Base-by-base conservation (phyloP, 2,797 vertebrate genomes). In the Spea hammondii region DNA sequence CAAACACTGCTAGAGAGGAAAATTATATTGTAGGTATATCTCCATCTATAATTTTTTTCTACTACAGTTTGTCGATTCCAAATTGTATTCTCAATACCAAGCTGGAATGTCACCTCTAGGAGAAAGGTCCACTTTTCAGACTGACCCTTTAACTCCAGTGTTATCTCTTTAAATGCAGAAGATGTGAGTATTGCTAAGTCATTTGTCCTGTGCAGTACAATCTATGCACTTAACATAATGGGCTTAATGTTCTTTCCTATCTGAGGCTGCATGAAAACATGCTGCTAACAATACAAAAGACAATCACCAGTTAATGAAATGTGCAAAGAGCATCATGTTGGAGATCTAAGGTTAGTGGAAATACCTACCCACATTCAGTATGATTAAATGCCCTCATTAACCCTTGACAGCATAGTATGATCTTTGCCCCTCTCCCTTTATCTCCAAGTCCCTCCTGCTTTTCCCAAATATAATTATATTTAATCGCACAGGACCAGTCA, bases 321-420 rank as follows among this genome's bases (percentile, higher is more conserved):
- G 73, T 47, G 55, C 44, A 32, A 17, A 17, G 51, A 12, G 8
- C n/a, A 51, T 76, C 17, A 72, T 32, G 59, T 14, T 48, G 51
- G 59, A 13, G 51, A 17, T 72, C 13, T 57, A 70, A 13, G 11
- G 53, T 57, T 71, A 53, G 72, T 54, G 60, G 14, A 62, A 76
- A 70, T 57, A 46, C 57, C 10, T 53, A 76, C 73, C 54, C 53
- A 53, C 57, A 60, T 65, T 67, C 68, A 67, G 46, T 59, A 8
- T 59, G 79, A 80, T 80, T 80, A 66, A 80, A 60, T 55, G 51
- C 57, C 79, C 54, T 62, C 68, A 80, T 80, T 80, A 80, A 65
- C 72, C 69, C 17, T 59, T 76, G 79, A 70, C 67, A 72, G 73
- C 73, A 32, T 7, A 13, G 60, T 8, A 5, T 60, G 79, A 76